These are phyloP conservation scores for Halisarca cf. caerulea DNA, from an alignment of 37 sponge, comb jelly and placozoan genomes.

Conservation along the genomic window DNA sequence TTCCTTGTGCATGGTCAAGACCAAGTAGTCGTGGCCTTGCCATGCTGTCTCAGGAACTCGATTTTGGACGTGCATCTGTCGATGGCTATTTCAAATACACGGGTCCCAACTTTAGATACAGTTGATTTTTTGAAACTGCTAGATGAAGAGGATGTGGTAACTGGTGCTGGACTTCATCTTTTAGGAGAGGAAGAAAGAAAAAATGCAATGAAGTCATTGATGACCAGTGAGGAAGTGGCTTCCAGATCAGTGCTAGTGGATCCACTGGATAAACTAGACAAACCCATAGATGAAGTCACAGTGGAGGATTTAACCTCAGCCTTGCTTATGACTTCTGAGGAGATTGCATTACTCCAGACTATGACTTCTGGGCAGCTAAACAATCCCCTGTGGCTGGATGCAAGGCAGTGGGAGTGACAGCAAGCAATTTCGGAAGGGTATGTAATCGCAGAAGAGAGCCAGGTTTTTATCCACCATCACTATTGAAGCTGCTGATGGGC, in stretches of 20 bases:
- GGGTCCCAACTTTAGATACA: neutral
- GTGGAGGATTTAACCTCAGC: conserved; percentile 7
- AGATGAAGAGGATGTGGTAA: neutral
- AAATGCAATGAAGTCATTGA: neutral
- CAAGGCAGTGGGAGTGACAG: conserved; percentile 47
- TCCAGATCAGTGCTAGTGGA: neutral
- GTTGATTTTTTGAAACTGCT: neutral
- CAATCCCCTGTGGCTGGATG: conserved; percentile 43
- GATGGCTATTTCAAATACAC: conserved; percentile 10
- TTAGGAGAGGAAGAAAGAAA: neutral
- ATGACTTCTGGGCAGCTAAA: conserved; percentile 34
- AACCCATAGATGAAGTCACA: neutral
- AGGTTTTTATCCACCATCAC: conserved; percentile 1
- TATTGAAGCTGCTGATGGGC: conserved; percentile 7
- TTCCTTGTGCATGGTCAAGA: conserved; percentile 34
- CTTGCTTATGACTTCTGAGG: conserved; percentile 6
- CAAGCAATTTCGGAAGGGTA: conserved; percentile 47
- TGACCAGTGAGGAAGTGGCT: neutral
- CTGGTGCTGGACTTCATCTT: neutral
- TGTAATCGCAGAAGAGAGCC: conserved; percentile 19
- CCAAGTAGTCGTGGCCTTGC: conserved; percentile 13
- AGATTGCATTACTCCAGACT: conserved; percentile 8
- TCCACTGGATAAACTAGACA: conserved; percentile 18
- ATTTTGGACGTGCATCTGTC: conserved; percentile 32
- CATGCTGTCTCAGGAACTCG: neutral